A percentile compares a stretch with the other conserved stretches of the same genome.
These are phyloP conservation scores for Oncorhynchus kisutch DNA, from an alignment of 2,113 vertebrate species.

Conservation along the genomic window DNA sequence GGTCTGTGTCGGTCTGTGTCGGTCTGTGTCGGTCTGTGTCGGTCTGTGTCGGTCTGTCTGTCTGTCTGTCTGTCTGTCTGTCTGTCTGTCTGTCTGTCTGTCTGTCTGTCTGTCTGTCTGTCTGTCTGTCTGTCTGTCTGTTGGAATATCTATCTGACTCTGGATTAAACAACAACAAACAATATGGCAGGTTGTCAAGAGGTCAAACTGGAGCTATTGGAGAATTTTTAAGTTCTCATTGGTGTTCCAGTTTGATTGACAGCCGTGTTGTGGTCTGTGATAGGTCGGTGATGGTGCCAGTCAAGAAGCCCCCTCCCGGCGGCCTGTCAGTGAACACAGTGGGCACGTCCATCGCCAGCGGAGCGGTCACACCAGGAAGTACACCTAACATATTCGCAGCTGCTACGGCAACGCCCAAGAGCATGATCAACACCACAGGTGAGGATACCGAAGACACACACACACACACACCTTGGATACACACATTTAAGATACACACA, in stretches of 20 bases:
- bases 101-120: neutral
- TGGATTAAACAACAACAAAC: no score
- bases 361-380: constrained; percentile 82
- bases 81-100: no score
- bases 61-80: no score
- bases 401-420: constrained; percentile 94
- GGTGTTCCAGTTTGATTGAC: neutral
- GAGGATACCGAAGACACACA: constrained; percentile 2
- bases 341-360: constrained; percentile 82
- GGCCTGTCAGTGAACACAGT: constrained; percentile 94
- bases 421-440: constrained; percentile 98
- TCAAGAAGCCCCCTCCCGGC: constrained; percentile 94
- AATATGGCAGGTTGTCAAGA: no score
- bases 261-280: constrained; percentile 9
- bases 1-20: no score
- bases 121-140: no score
- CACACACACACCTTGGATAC: neutral
- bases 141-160: no score
- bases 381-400: constrained; percentile 96
- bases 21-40: no score
- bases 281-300: constrained; percentile 96
- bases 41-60: no score
- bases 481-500: neutral
- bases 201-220: no score
- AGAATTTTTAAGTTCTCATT: no score